A percentile compares a stretch with the other conserved stretches of the same genome.
Evolutionary conservation across 2,888 invertebrate genomes (phyloP).

Genomic region (Drosophila lacicola): DNA sequence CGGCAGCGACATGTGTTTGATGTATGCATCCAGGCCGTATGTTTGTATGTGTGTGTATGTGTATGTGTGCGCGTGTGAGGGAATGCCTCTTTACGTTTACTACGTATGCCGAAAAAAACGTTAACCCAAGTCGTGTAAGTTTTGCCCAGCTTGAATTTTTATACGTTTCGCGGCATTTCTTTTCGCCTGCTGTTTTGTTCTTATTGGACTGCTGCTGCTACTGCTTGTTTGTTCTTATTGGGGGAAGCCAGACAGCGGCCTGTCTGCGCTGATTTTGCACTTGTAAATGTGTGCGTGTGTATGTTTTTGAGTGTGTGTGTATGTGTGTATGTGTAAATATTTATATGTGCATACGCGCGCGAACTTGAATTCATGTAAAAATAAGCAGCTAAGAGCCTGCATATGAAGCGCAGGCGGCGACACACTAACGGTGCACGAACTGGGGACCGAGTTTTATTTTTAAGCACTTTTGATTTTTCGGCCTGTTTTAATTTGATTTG

Average conservation of each 20-base stretch:
- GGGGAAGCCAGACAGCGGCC: constrained; percentile 51
- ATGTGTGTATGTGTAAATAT: constrained; percentile 21
- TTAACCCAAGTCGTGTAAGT: constrained; percentile 47
- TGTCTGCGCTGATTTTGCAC: constrained; percentile 44
- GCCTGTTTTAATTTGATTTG: constrained; percentile 48
- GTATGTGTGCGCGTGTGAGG: constrained; percentile 53
- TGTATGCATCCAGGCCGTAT: constrained; percentile 39
- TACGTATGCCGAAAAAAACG: constrained; percentile 66
- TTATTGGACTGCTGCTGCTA: constrained; percentile 30
- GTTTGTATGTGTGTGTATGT: constrained; percentile 25
- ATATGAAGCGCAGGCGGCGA: constrained; percentile 33
- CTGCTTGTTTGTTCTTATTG: constrained; percentile 37
- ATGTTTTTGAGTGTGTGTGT: not conserved
- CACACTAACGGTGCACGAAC: constrained; percentile 47
- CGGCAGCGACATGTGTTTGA: constrained; percentile 69
- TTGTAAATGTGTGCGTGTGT: constrained; percentile 15
- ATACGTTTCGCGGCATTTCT: constrained; percentile 63
- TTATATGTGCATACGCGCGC: constrained; percentile 50
- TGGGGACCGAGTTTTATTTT: constrained; percentile 52
- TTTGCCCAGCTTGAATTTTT: constrained; percentile 41
- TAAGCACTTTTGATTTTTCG: constrained; percentile 45
- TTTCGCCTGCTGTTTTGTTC: constrained; percentile 46
- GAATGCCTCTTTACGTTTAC: constrained; percentile 73
- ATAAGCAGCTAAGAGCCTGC: constrained; percentile 42
- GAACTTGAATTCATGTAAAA: constrained; percentile 59